Base-by-base conservation (phyloP, 2,888 invertebrate genomes). In the Margaritifera margaritifera region DNA sequence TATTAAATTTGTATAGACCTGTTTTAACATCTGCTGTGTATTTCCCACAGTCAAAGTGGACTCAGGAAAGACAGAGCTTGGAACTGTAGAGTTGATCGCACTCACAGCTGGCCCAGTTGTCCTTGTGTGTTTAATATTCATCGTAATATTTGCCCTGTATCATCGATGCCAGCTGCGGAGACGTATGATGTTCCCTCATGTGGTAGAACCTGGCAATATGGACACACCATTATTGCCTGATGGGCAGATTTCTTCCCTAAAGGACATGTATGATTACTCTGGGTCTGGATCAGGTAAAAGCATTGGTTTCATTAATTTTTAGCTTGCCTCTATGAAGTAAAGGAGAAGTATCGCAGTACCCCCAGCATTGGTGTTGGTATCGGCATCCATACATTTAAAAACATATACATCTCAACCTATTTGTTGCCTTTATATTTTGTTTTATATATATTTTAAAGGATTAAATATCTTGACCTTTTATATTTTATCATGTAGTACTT, bases 271-370 rank as follows among this genome's bases (percentile, higher is more conserved):
- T 74, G 81, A 81, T n/a, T 79, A 81, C 0, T 97, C 97, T 53
- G 97, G 97, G 57, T 97, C 97, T 70, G 97, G 97, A 53, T 97
- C 97, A 86, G 97, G 97, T 95, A 89, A 91, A 8, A 42, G 42
- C 31, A 8, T n/a, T 6, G 31, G 27, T 27, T 27, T 5, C 3
- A 27, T 27, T 27, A 3, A 27, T 27, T 27, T 3, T 5, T 27
- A 27, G 27, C 1, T 4, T 27, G 27, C 27, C 5, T 27, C 27
- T 27, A 27, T 27, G 27, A 27, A 27, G 27, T 27, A 27, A 27
- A 5, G 27, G 2, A 27, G 5, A 27, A 27, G 5, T n/a, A n/a
- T n/a, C n/a, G n/a, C n/a, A n/a, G n/a, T n/a, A n/a, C n/a, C n/a
- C n/a, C n/a, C n/a, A n/a, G n/a, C n/a, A n/a, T n/a, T n/a, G n/a